Percentiles rank a stretch among this genome's conserved stretches.
These are phyloP conservation scores for Melanaphis sacchari DNA, from an alignment of 1,140 invertebrate species.

Conservation along the genomic window DNA sequence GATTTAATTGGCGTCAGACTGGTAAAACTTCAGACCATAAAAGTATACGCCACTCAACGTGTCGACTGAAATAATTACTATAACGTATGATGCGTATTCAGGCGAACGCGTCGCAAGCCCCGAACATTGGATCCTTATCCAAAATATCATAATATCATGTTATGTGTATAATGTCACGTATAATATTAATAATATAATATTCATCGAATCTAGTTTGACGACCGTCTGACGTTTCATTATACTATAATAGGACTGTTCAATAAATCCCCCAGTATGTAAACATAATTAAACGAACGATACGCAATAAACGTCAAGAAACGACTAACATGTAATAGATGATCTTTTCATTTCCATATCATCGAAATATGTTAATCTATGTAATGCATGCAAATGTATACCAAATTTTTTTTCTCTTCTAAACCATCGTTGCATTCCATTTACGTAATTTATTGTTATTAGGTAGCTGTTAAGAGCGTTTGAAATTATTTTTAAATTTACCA, in stretches of 20 bases:
- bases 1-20: too few relatives aligned
- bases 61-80: background rate
- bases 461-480: background rate
- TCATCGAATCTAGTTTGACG: constrained; percentile 6
- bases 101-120: background rate
- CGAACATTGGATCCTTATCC: background rate
- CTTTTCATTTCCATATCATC: background rate
- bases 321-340: constrained; percentile 31
- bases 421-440: background rate
- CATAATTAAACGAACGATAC: constrained; percentile 31
- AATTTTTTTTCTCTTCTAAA: background rate
- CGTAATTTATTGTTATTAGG: background rate
- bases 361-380: constrained; percentile 35
- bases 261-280: background rate
- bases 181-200: constrained; percentile 29
- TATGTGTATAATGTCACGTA: background rate
- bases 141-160: background rate
- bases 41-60: background rate
- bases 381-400: background rate
- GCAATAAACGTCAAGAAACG: constrained; percentile 35
- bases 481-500: background rate
- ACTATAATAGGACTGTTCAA: constrained; percentile 14
- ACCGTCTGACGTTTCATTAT: background rate
- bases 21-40: background rate
- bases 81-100: background rate